Evolutionary conservation across 2,113 vertebrate genomes (phyloP).

Genomic region (Alaudala cheleensis): DNA sequence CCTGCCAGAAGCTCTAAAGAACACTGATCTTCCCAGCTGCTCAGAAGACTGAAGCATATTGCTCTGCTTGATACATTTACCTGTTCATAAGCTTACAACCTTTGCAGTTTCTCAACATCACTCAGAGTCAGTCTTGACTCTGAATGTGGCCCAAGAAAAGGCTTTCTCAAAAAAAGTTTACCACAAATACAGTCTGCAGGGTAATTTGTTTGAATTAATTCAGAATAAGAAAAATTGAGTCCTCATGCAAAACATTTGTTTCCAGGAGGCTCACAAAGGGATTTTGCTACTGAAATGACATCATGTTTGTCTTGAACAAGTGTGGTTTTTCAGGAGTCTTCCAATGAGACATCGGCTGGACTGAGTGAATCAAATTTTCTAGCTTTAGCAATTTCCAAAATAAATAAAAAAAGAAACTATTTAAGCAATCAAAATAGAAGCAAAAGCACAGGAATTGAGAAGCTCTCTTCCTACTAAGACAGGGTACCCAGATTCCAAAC

Average conservation of each 20-base stretch:
- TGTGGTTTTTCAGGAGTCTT: constrained; percentile 11
- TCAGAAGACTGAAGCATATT: background rate
- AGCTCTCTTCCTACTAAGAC: background rate
- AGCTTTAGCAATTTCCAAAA: background rate
- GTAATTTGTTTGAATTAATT: background rate
- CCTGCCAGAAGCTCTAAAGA: background rate
- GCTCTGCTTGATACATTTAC: background rate
- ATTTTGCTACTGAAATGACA: constrained; percentile 51
- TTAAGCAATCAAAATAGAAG: constrained; percentile 1
- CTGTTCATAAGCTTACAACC: background rate
- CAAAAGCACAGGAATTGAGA: background rate
- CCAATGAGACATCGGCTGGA: background rate
- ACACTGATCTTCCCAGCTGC: background rate
- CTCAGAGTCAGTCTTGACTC: background rate
- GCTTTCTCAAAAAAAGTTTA: background rate
- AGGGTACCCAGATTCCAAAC: background rate
- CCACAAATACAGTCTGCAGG: background rate
- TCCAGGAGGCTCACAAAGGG: constrained; percentile 15
- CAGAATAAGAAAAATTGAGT: constrained; percentile 24
- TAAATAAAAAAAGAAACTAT: background rate
- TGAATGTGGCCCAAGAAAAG: background rate
- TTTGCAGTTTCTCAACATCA: background rate
- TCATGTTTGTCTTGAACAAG: background rate
- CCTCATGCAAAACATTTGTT: constrained; percentile 25
- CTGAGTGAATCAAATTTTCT: background rate